These are phyloP conservation scores for Antedon bifida DNA, from an alignment of 35 echinoderm and acorn worm genomes.

Conservation along the genomic window DNA sequence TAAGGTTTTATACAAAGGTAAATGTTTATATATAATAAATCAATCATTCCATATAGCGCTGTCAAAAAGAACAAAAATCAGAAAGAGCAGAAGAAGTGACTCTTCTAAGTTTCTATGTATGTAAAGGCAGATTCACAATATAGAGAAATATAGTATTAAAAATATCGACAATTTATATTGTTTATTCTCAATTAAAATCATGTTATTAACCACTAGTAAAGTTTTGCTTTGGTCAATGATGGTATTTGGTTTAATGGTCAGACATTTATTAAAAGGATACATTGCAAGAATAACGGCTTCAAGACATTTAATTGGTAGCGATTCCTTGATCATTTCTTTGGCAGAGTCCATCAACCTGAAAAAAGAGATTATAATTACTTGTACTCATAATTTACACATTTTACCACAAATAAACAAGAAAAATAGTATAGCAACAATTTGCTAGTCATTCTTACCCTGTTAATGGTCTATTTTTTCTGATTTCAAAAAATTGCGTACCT, in stretches of 20 bases:
- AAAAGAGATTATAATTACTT: slow-evolving; percentile 8
- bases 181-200: no score
- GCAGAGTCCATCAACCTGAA: slow-evolving; percentile 73
- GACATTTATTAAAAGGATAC: slow-evolving; percentile 48
- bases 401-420: neutral
- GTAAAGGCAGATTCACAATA: no score
- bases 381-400: neutral
- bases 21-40: neutral
- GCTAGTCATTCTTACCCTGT: slow-evolving; percentile 50
- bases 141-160: no score
- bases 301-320: slow-evolving; percentile 90
- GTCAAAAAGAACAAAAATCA: no score
- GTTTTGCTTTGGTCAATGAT: no score
- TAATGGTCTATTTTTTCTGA: slow-evolving; percentile 83
- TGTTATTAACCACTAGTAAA: no score
- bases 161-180: no score
- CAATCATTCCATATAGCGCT: neutral
- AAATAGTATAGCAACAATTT: neutral
- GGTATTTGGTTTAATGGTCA: no score
- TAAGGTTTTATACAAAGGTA: slow-evolving; percentile 18
- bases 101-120: no score
- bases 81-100: no score
- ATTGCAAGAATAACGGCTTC: slow-evolving; percentile 86
- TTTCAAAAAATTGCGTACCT: slow-evolving; percentile 91
- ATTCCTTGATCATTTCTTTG: slow-evolving; percentile 97